These are phyloP conservation scores for Muschampia plurimacula DNA, from an alignment of 2,888 invertebrate species.

Conservation along the genomic window DNA sequence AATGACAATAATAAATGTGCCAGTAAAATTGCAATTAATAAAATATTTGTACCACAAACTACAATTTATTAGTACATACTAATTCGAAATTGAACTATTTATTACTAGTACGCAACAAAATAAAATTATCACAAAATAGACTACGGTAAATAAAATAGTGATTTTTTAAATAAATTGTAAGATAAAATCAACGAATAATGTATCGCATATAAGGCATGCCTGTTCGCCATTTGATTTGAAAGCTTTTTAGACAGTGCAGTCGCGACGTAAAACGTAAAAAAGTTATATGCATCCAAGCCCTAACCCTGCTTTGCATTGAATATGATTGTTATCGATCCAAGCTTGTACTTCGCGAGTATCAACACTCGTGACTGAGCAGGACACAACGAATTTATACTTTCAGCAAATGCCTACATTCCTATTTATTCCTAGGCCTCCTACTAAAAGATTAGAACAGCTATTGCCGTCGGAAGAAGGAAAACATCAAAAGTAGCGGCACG, in stretches of 20 bases:
- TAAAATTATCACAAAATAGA: too few relatives aligned
- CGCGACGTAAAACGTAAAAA: slow-evolving; percentile 30
- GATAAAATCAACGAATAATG: not conserved
- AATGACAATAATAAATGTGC: too few relatives aligned
- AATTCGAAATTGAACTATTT: too few relatives aligned
- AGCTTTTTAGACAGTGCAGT: slow-evolving; percentile 19
- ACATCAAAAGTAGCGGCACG: too few relatives aligned
- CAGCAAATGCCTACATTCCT: not conserved
- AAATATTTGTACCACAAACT: not conserved
- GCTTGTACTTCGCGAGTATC: slow-evolving; percentile 46
- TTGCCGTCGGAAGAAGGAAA: not conserved
- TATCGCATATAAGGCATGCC: not conserved
- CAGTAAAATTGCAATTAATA: too few relatives aligned
- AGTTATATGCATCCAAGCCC: slow-evolving; percentile 31
- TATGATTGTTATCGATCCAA: slow-evolving; percentile 57
- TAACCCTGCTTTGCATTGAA: slow-evolving; percentile 58
- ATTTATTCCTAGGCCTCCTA: not conserved
- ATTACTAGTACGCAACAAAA: too few relatives aligned
- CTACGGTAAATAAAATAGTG: not conserved
- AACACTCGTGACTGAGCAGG: slow-evolving; percentile 41
- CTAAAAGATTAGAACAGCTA: not conserved
- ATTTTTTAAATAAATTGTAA: not conserved
- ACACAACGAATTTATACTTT: slow-evolving; percentile 21
- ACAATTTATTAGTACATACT: not conserved
- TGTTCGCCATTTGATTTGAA: slow-evolving; percentile 17